phyloP scores from a whole-genome alignment of 2,888 invertebrate genomes.

The Apoda limacodes region DNA sequence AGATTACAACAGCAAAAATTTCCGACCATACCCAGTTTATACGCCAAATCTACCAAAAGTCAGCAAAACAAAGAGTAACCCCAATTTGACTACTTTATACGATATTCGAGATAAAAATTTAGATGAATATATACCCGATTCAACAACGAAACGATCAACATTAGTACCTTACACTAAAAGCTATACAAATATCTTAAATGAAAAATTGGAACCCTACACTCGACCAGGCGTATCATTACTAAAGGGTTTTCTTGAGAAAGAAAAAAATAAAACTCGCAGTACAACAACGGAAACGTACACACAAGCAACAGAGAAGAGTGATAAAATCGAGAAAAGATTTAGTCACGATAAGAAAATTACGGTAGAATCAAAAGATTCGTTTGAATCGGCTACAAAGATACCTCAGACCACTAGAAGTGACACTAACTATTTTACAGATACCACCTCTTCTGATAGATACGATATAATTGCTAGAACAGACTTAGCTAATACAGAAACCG shows the following conservation, averaged over 20 bases:
- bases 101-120: constrained; percentile 45
- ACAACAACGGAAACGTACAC: constrained; percentile 34
- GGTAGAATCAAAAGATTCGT: constrained; percentile 36
- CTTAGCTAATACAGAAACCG: constrained; percentile 34
- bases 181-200: constrained; percentile 32
- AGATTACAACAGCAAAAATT: constrained; percentile 48
- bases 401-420: constrained; percentile 40
- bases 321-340: constrained; percentile 23
- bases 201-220: constrained; percentile 53
- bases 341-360: constrained; percentile 26
- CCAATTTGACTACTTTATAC: constrained; percentile 55
- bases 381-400: constrained; percentile 55
- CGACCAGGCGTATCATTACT: constrained; percentile 56
- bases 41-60: constrained; percentile 41
- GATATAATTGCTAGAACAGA: constrained; percentile 34
- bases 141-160: constrained; percentile 46
- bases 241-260: constrained; percentile 47
- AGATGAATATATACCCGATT: constrained; percentile 25
- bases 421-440: constrained; percentile 28
- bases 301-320: constrained; percentile 34
- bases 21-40: constrained; percentile 55
- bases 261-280: constrained; percentile 43
- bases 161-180: constrained; percentile 53
- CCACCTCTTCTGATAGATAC: constrained; percentile 36
- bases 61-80: constrained; percentile 38